These are phyloP conservation scores for Margaritifera margaritifera DNA, from an alignment of 2,888 invertebrate genomes.

Conservation along the genomic window DNA sequence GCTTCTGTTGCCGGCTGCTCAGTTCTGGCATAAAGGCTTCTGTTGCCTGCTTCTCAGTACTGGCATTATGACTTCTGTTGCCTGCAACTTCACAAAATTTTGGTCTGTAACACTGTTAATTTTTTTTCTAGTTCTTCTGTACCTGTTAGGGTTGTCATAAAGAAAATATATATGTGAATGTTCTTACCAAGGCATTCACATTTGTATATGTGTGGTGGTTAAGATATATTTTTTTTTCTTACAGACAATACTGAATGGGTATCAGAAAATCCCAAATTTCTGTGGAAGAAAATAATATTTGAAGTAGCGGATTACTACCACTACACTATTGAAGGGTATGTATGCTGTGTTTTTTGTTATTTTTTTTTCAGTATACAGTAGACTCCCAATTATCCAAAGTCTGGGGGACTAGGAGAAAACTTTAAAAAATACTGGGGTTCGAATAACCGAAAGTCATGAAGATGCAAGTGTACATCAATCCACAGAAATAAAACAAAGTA, in stretches of 20 bases:
- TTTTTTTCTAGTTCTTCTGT: neutral
- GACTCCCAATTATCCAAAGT: no score
- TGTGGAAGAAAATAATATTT: conserved; percentile 90
- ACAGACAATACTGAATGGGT: conserved; percentile 87
- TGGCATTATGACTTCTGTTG: no score
- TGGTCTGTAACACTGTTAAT: neutral
- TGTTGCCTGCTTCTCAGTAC: no score
- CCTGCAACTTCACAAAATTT: no score
- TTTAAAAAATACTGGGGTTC: no score
- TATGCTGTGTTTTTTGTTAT: conserved; percentile 1
- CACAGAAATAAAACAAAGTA: no score
- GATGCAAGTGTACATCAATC: no score
- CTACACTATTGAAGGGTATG: conserved; percentile 83
- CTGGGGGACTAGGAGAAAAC: no score
- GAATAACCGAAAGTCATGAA: no score
- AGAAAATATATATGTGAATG: neutral
- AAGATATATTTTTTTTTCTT: conserved; percentile 7
- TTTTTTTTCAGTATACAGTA: neutral
- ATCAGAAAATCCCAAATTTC: conserved; percentile 85
- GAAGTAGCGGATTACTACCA: conserved; percentile 92
- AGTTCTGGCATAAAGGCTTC: no score
- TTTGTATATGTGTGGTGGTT: neutral
- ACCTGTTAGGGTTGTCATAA: no score
- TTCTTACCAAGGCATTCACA: conserved; percentile 1
- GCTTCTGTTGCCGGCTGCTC: no score